Evolutionary conservation across 64 coral and sea anemone genomes (phyloP), one percentile per base, ranked within the genome.

Genomic region (Pocillopora damicornis): DNA sequence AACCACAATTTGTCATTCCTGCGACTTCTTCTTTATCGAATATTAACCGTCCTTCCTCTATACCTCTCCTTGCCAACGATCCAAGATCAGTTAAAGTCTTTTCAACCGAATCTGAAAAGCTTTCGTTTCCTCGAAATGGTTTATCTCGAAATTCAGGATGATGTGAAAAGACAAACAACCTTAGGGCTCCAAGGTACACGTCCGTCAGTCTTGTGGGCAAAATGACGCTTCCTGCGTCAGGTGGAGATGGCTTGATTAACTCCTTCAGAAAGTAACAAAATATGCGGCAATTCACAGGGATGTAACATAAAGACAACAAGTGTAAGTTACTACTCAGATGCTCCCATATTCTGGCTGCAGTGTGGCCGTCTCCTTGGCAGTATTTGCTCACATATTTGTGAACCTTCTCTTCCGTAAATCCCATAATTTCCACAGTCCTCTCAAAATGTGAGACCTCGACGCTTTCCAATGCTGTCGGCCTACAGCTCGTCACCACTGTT

Each of bases 241-340:
- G 20, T 51, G 6, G 34, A 22, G 15, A 10, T 11, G 16, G 26
- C 16, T 80, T 51, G 2, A 71, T 76, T 22, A 83, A 60, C 35
- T 63, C 61, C 14, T 83, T 83, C 13, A 94, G 86, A 79, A 86
- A 62, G 78, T 82, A 89, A 90, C 88, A 89, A 35, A 94, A 76
- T 37, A 90, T 94, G 34, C 76, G 73, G 57, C 92, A 93, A 68
- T 83, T 84, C 8, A 89, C 87, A 61, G 91, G 91, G 89, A 93
- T 93, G 62, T 78, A 89, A 61, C 91, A 93, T 59, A 93, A 68
- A 60, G 87, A 79, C 76, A 89, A 77, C 35, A 93, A 15, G 61
- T 89, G 79, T 36, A 79, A 75, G 80, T 80, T 89, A 75, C 58
- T 26, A 45, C 77, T 22, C 38, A 94, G 79, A 61, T 94, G 83